These are phyloP conservation scores for Diadema setosum DNA, from an alignment of 35 echinoderm and acorn worm genomes.

Conservation along the genomic window DNA sequence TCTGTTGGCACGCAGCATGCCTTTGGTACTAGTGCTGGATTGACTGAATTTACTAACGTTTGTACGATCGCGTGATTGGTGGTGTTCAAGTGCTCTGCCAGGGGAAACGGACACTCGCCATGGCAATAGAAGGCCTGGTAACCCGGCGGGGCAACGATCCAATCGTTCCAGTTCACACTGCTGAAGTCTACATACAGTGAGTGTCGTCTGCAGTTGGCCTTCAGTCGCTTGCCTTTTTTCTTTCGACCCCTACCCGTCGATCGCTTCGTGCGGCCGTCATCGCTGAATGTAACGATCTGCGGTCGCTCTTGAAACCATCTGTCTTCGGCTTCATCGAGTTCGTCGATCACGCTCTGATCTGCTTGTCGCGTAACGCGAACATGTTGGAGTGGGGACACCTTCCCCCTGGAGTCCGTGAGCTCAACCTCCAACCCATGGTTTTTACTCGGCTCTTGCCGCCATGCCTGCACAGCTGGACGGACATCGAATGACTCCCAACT, in stretches of 20 bases:
- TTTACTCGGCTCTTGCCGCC: slow-evolving; percentile 45
- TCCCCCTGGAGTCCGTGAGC: slow-evolving; percentile 47
- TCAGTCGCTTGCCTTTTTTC: slow-evolving; percentile 40
- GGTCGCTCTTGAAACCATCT: slow-evolving; percentile 77
- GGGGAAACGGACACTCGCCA: slow-evolving; percentile 88
- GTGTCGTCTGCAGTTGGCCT: slow-evolving; percentile 73
- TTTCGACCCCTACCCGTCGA: slow-evolving; percentile 11
- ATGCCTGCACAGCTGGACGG: slow-evolving; percentile 69
- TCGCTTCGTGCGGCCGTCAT: slow-evolving; percentile 83
- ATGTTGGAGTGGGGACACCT: slow-evolving; percentile 46
- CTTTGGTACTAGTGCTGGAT: slow-evolving; percentile 70
- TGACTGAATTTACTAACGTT: slow-evolving; percentile 91
- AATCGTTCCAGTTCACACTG: slow-evolving; percentile 93
- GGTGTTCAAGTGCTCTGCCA: slow-evolving; percentile 80
- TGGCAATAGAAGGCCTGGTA: slow-evolving; percentile 95
- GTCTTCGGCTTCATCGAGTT: slow-evolving; percentile 34
- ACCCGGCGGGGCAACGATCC: slow-evolving; percentile 92
- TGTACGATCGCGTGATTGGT: slow-evolving; percentile 99
- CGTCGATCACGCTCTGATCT: background rate
- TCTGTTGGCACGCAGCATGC: slow-evolving; percentile 98
- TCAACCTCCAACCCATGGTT: slow-evolving; percentile 92
- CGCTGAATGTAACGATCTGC: slow-evolving; percentile 79
- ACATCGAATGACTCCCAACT: slow-evolving; percentile 94
- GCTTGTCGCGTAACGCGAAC: slow-evolving; percentile 41
- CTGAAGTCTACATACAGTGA: slow-evolving; percentile 88